Base-by-base conservation (phyloP, 2,888 invertebrate genomes). In the Pristionchus japonicus region DNA sequence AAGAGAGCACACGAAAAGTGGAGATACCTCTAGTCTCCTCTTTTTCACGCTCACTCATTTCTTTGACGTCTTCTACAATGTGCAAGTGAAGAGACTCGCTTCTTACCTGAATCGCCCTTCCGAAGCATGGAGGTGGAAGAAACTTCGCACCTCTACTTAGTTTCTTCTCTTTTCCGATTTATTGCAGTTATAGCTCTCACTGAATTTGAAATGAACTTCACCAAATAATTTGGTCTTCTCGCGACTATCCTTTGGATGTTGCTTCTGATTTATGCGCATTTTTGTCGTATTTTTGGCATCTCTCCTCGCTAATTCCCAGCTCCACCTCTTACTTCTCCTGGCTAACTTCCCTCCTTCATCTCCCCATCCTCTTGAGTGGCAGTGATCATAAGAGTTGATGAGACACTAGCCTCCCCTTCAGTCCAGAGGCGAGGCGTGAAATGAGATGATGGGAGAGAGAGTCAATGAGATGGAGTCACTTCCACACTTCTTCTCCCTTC, bases 351-450 rank as follows among this genome's bases (percentile, higher is more conserved):
- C 43, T 43, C 43, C 11, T 11, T 4, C 27, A n/a, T 20, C 37
- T 43, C 43, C 43, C 31, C n/a, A 4, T 77, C 17, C 40, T 43
- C 74, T 77, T 77, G 74, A 77, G 20, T 77, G 74, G 74, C 74
- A 77, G 74, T 77, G 74, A 77, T 77, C 43, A 77, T 77, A 77
- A 70, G 74, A 70, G 34, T 70, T 70, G 67, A 70, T 70, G 61
- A 70, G 70, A 37, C 37, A n/a, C n/a, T n/a, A n/a, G n/a, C n/a
- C n/a, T n/a, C n/a, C n/a, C n/a, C n/a, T n/a, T n/a, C n/a, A n/a
- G n/a, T n/a, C n/a, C n/a, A n/a, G n/a, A n/a, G n/a, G n/a, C n/a
- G n/a, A n/a, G n/a, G n/a, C n/a, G n/a, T n/a, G n/a, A n/a, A n/a
- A n/a, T n/a, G n/a, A n/a, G n/a, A 6, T 57, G 37, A 37, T 37